These are phyloP conservation scores for Clarias macrocephalus DNA, from an alignment of 2,113 vertebrate species.

Conservation along the genomic window DNA sequence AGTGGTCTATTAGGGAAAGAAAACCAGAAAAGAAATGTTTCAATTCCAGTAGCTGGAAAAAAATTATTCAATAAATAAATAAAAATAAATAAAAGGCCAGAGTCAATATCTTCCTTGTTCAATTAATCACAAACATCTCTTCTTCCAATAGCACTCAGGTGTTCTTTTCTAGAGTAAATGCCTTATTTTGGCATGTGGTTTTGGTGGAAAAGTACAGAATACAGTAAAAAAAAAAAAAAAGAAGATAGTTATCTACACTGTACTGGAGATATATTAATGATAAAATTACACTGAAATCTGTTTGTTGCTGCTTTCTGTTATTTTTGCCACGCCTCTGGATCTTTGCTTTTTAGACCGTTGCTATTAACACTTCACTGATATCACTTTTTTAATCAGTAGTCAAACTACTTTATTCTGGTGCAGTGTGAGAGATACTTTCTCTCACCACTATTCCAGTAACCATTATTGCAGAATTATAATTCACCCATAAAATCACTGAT, in stretches of 20 bases:
- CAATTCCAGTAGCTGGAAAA: neutral
- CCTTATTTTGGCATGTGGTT: neutral
- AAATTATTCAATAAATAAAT: too few species aligned
- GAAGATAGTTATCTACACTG: neutral
- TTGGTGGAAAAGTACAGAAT: neutral
- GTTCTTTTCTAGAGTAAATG: neutral
- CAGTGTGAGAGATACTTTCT: neutral
- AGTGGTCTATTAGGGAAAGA: neutral
- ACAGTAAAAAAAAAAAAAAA: neutral
- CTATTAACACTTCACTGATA: neutral
- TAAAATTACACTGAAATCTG: neutral
- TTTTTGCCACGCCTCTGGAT: neutral
- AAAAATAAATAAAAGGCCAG: neutral
- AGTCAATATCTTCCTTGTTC: neutral
- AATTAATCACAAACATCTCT: neutral
- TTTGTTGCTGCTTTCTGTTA: neutral
- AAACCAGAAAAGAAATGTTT: neutral
- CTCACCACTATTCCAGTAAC: neutral
- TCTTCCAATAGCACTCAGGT: neutral
- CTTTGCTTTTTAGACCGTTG: neutral
- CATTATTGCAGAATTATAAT: neutral
- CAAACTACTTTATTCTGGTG: neutral
- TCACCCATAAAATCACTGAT: neutral
- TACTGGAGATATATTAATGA: neutral
- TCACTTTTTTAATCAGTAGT: neutral